Evolutionary conservation across 2,888 invertebrate species (phyloP).

Genomic region (Penaeus monodon): DNA sequence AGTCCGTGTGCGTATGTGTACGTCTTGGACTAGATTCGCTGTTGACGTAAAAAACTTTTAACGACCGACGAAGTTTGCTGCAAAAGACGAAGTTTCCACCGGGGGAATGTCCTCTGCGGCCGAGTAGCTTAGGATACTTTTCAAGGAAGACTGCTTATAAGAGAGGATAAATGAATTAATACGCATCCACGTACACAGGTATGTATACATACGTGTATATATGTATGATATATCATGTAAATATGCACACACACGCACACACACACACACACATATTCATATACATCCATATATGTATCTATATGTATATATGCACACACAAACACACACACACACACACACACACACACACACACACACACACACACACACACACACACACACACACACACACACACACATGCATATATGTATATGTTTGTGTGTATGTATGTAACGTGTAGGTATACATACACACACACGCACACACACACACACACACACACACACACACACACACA

Average conservation of each 20-base stretch:
- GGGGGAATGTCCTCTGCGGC: too few relatives aligned
- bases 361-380: background rate
- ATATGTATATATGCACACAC: constrained; percentile 12
- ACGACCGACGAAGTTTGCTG: too few relatives aligned
- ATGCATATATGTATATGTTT: background rate
- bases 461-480: background rate
- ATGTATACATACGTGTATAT: background rate
- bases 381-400: constrained; percentile 12
- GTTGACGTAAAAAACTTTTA: too few relatives aligned
- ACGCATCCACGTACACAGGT: too few relatives aligned
- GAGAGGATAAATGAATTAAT: too few relatives aligned
- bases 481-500: too few relatives aligned
- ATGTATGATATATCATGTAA: background rate
- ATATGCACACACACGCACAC: background rate
- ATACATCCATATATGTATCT: too few relatives aligned
- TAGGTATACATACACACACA: too few relatives aligned
- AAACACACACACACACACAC: constrained; percentile 7
- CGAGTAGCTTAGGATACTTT: too few relatives aligned
- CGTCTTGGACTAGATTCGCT: background rate
- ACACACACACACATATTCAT: background rate
- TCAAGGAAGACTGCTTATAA: too few relatives aligned
- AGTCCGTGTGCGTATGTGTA: background rate
- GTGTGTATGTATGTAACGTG: background rate
- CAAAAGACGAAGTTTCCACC: too few relatives aligned
- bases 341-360: constrained; percentile 9